phyloP scores from a whole-genome alignment of 2,797 vertebrate species.

The Parotocinclus haroldoi region DNA sequence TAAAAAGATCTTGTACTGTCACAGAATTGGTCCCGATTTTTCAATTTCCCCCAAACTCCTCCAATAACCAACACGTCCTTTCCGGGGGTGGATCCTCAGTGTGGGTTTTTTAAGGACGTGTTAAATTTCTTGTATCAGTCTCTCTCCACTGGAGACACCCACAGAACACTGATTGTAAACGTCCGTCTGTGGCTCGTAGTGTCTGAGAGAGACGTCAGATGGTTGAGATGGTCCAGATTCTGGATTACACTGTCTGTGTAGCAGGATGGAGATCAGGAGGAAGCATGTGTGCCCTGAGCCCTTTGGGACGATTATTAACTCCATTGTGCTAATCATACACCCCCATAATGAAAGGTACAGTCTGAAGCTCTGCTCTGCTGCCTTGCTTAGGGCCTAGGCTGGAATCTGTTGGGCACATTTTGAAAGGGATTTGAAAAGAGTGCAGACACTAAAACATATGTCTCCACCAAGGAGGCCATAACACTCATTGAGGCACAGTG shows the following conservation, averaged over 20 bases:
- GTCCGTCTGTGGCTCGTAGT: not conserved
- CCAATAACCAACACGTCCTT: slow-evolving; percentile 11
- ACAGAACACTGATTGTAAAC: not conserved
- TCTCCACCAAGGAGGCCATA: slow-evolving; percentile 64
- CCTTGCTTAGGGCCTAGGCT: slow-evolving; percentile 57
- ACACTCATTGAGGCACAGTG: slow-evolving; percentile 62
- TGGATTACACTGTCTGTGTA: slow-evolving; percentile 48
- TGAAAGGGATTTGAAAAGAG: slow-evolving; percentile 69
- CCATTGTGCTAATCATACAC: slow-evolving; percentile 54
- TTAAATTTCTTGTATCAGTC: slow-evolving; percentile 12
- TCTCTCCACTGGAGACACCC: not conserved
- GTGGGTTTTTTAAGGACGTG: not conserved
- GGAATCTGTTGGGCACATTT: slow-evolving; percentile 73
- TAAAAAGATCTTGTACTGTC: slow-evolving; percentile 21
- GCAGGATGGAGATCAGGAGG: slow-evolving; percentile 45
- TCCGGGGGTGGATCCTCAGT: not conserved
- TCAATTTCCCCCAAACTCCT: slow-evolving; percentile 24
- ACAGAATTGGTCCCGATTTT: slow-evolving; percentile 22
- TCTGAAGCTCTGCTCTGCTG: slow-evolving; percentile 41
- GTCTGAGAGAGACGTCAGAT: not conserved
- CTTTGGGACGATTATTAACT: slow-evolving; percentile 60
- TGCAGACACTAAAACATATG: slow-evolving; percentile 81
- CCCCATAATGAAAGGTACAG: slow-evolving; percentile 53
- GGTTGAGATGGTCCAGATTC: not conserved
- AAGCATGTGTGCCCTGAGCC: slow-evolving; percentile 20